These are phyloP conservation scores for Spinibarbus caldwelli DNA, from an alignment of 2,797 vertebrate genomes.

Conservation along the genomic window DNA sequence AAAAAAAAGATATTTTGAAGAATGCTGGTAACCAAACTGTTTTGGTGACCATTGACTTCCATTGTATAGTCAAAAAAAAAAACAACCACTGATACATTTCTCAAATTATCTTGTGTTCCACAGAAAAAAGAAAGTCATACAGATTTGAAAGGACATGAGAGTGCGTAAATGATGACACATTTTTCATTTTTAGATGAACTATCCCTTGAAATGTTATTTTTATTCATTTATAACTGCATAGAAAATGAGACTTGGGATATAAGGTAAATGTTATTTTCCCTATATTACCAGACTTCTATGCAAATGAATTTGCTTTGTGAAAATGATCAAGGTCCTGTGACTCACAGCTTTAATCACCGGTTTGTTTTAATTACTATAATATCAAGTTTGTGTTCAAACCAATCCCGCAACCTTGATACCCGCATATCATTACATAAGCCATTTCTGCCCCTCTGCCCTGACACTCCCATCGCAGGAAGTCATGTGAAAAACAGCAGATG, in stretches of 20 bases:
- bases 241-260: background rate
- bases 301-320: background rate
- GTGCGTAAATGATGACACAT: background rate
- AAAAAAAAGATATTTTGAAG: background rate
- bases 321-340: background rate
- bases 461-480: background rate
- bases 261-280: background rate
- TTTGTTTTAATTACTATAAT: background rate
- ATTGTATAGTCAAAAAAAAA: background rate
- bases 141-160: background rate
- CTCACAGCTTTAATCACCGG: constrained; percentile 5
- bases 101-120: background rate
- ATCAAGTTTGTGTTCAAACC: constrained; percentile 5
- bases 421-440: background rate
- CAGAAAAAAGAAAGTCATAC: background rate
- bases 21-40: background rate
- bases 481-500: background rate
- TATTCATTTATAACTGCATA: background rate
- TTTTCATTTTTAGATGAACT: background rate
- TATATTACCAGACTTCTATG: background rate
- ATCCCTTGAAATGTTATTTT: background rate
- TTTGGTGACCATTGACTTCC: background rate
- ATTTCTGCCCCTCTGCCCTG: constrained; percentile 3
- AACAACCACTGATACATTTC: background rate
- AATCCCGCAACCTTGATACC: background rate